Base-by-base conservation (phyloP, 1,140 invertebrate genomes). In the Hetaerina americana region DNA sequence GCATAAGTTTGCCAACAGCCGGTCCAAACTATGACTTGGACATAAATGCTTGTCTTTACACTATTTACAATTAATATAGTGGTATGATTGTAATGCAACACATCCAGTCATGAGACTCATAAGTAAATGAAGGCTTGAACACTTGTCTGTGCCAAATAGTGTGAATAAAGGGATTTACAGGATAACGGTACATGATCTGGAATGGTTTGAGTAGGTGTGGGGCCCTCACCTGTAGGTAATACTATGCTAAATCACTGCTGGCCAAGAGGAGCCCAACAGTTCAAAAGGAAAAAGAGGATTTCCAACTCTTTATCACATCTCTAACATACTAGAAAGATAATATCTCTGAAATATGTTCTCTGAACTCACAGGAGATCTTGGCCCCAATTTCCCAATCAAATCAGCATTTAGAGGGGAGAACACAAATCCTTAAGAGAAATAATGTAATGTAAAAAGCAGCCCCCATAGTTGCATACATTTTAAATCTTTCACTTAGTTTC, bases 11-110 rank as follows among this genome's bases (percentile, higher is more conserved):
- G 71, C 71, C 28, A 27, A 68, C 24, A 68, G 66, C 68, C 73
- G 66, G 68, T 68, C 68, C 57, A 71, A 73, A 73, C 66, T 70
- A 71, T 67, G 67, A 71, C 72, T 74, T 57, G 40, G 40, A 74
- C 76, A 69, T 73, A 77, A 75, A 75, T 71, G 73, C 75, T 66
- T 73, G 78, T 76, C 79, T 80, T 80, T 80, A 80, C 78, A 81
- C 78, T 81, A 81, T 81, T 76, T 81, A 81, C 80, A 81, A 73
- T 70, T 26, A 40, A 27, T 66, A 71, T 67, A 70, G 74, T 27
- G 0, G 27, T 49, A 18, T 66, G 31, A 25, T 72, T 67, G 66
- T 40, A 73, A 66, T 27, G 28, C 29, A 72, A 66, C 49, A 28
- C 22, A 68, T 71, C 5, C 71, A 70, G 24, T 40, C 66, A 68